Conservation (phyloP, 2,797 vertebrate genomes). For the Myoxocephalus aenaeus region DNA sequence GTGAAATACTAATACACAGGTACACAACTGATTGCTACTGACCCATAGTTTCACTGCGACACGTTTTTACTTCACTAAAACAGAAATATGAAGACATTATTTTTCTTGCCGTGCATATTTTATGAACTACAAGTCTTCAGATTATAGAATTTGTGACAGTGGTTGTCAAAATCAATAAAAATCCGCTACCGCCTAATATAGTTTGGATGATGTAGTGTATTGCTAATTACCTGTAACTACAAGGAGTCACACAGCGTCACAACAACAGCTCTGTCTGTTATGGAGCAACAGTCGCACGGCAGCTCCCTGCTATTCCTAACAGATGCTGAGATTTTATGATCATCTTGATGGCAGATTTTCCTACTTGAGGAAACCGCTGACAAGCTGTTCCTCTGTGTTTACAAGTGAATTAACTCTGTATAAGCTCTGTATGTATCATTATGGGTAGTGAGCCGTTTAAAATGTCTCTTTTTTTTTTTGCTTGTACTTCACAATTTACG, state of each 20-base stretch:
- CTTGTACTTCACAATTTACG: neutral
- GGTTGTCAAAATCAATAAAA: neutral
- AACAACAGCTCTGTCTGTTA: constrained; percentile 27
- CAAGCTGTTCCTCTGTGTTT: constrained; percentile 71
- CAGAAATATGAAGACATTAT: neutral
- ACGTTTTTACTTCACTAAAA: neutral
- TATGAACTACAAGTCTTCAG: neutral
- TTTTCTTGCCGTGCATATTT: neutral
- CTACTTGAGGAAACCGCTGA: constrained; percentile 61
- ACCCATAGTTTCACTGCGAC: neutral
- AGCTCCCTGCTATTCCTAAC: constrained; percentile 54
- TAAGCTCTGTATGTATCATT: constrained; percentile 40
- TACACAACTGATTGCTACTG: neutral
- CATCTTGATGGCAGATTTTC: constrained; percentile 66
- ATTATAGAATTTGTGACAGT: neutral
- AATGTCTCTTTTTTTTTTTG: neutral
- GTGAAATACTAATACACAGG: neutral
- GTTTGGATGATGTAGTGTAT: neutral
- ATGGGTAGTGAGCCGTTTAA: constrained; percentile 8
- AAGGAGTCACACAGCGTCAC: neutral
- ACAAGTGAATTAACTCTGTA: constrained; percentile 60
- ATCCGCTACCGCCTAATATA: neutral
- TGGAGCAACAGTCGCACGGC: constrained; percentile 25
- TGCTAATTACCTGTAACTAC: neutral
- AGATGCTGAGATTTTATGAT: constrained; percentile 72